These are phyloP conservation scores for Callithrix jacchus DNA, from an alignment of 2,113 vertebrate genomes.

Conservation along the genomic window DNA sequence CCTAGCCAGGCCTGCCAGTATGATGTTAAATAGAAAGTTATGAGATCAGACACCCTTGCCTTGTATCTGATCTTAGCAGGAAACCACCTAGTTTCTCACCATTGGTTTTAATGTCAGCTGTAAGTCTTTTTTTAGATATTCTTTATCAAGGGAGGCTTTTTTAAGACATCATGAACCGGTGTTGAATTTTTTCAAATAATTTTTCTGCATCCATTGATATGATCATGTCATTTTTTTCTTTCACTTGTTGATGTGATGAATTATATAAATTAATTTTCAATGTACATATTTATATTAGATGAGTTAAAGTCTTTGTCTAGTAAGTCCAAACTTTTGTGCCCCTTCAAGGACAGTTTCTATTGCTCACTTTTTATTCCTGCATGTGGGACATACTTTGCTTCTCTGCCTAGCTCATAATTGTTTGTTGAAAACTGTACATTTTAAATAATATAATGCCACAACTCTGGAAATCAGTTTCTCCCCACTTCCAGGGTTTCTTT, in stretches of 20 bases:
- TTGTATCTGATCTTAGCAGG: neutral
- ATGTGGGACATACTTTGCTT: neutral
- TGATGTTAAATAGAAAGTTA: neutral
- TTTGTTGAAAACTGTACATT: neutral
- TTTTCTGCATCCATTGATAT: neutral
- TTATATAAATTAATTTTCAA: neutral
- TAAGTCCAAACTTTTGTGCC: neutral
- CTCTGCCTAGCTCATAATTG: neutral
- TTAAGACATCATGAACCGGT: neutral
- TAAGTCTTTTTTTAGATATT: neutral
- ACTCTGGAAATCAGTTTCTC: neutral
- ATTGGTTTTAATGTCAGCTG: neutral
- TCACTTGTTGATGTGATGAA: neutral
- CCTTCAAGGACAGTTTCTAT: neutral
- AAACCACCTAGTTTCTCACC: neutral
- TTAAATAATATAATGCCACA: neutral
- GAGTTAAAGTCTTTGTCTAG: slow-evolving; percentile 29
- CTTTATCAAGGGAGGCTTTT: neutral
- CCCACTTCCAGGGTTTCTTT: neutral
- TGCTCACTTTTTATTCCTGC: neutral
- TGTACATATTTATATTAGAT: slow-evolving; percentile 1
- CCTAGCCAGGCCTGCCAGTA: neutral
- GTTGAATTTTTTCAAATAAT: neutral
- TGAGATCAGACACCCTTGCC: neutral
- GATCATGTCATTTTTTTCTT: slow-evolving; percentile 16